Percentiles rank a stretch among this genome's conserved stretches.
Conservation (phyloP, 2,113 vertebrate species). For the Xenopus tropicalis region DNA sequence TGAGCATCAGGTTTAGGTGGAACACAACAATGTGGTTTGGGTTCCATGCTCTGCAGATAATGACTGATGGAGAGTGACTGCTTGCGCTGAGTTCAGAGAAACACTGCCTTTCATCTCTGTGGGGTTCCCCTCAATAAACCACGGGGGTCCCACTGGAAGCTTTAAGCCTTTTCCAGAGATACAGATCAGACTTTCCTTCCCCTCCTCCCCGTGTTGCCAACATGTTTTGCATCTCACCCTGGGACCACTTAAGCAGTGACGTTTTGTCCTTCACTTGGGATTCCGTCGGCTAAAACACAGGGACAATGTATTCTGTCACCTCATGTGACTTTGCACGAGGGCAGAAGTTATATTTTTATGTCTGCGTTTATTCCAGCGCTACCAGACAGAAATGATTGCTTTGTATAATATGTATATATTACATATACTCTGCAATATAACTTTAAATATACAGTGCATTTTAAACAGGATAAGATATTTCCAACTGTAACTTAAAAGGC, state of each 20-base stretch:
- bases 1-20: neutral
- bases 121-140: slow-evolving; percentile 6
- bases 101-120: slow-evolving; percentile 1
- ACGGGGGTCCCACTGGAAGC: slow-evolving; percentile 2
- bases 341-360: no score
- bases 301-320: no score
- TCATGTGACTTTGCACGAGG: no score
- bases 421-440: no score
- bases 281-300: neutral
- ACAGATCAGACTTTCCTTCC: slow-evolving; percentile 3
- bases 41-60: slow-evolving; percentile 3
- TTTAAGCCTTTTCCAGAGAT: neutral
- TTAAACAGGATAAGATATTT: no score
- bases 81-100: slow-evolving; percentile 30
- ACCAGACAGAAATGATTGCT: no score
- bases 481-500: no score
- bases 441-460: no score
- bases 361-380: no score
- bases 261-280: neutral
- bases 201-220: neutral
- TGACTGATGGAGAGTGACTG: slow-evolving; percentile 17
- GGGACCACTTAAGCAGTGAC: neutral
- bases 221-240: neutral
- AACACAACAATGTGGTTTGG: neutral
- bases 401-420: no score